Evolutionary conservation across 2,888 invertebrate genomes (phyloP).

Genomic region (Archips crataeganus): DNA sequence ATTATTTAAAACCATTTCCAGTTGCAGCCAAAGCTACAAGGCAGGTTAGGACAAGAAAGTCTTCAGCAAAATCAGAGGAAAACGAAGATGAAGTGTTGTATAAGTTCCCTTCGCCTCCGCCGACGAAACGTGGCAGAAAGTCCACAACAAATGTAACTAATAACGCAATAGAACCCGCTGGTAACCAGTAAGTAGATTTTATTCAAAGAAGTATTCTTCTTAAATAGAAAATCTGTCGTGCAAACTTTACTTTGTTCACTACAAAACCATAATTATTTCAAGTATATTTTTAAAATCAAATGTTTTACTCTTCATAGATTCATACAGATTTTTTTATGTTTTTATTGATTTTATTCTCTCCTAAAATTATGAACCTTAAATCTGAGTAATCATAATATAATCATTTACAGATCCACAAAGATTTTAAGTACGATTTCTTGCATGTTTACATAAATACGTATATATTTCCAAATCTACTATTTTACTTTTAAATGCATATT

Average conservation of each 20-base stretch:
- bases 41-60: constrained; percentile 5
- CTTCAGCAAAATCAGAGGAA: constrained; percentile 8
- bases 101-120: constrained; percentile 51
- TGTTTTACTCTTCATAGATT: background rate
- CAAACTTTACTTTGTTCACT: background rate
- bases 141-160: constrained; percentile 34
- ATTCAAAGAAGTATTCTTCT: constrained; percentile 1
- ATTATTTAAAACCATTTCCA: background rate
- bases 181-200: constrained; percentile 49
- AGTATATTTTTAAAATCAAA: background rate
- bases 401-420: background rate
- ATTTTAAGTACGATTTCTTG: background rate
- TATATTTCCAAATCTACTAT: background rate
- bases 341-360: background rate
- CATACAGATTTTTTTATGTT: background rate
- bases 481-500: background rate
- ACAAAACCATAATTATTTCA: too few species aligned
- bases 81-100: constrained; percentile 46
- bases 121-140: constrained; percentile 16
- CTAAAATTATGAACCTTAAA: background rate
- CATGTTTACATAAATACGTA: background rate
- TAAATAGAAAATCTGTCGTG: background rate
- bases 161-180: constrained; percentile 44
- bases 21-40: background rate
- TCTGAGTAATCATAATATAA: background rate